Percentiles rank a stretch among this genome's conserved stretches.
Evolutionary conservation across 37 sponge, comb jelly and placozoan genomes (phyloP).

Genomic region (Spongia lamella): DNA sequence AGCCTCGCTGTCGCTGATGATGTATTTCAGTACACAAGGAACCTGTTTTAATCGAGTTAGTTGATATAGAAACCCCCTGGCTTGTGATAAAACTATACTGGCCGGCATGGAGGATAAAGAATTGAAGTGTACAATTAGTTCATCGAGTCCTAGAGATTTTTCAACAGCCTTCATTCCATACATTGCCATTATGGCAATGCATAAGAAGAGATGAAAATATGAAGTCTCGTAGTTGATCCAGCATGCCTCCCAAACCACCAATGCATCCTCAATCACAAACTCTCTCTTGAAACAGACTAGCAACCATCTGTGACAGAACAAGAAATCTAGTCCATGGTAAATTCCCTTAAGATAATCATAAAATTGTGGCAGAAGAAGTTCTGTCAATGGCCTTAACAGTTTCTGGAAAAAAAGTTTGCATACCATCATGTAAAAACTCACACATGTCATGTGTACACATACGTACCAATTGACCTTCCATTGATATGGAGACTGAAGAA

Average conservation of each 20-base stretch:
- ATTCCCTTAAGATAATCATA: constrained; percentile 32
- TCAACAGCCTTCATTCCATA: constrained; percentile 75
- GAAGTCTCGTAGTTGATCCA: constrained; percentile 64
- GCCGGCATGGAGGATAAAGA: constrained; percentile 58
- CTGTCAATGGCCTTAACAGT: constrained; percentile 43
- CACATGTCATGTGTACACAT: too few relatives aligned
- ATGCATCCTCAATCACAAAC: constrained; percentile 52
- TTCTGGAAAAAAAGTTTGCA: constrained; percentile 26
- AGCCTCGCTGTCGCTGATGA: constrained; percentile 3
- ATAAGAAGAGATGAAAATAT: constrained; percentile 74
- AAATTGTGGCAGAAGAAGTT: constrained; percentile 61
- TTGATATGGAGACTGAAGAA: constrained; percentile 9
- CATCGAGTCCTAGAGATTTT: constrained; percentile 49
- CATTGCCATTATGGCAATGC: constrained; percentile 78
- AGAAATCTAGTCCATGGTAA: constrained; percentile 42
- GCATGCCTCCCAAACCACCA: constrained; percentile 73
- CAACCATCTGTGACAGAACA: constrained; percentile 88
- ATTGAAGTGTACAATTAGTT: constrained; percentile 72
- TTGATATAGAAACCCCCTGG: constrained; percentile 70
- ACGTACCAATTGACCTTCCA: constrained; percentile 68
- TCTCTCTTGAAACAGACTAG: constrained; percentile 84
- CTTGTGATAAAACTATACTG: constrained; percentile 72
- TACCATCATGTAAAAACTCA: too few relatives aligned
- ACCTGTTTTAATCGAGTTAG: constrained; percentile 21
- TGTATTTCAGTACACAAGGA: constrained; percentile 22